Base-by-base conservation (phyloP, 2,113 vertebrate genomes). In the Pelusios castaneus region DNA sequence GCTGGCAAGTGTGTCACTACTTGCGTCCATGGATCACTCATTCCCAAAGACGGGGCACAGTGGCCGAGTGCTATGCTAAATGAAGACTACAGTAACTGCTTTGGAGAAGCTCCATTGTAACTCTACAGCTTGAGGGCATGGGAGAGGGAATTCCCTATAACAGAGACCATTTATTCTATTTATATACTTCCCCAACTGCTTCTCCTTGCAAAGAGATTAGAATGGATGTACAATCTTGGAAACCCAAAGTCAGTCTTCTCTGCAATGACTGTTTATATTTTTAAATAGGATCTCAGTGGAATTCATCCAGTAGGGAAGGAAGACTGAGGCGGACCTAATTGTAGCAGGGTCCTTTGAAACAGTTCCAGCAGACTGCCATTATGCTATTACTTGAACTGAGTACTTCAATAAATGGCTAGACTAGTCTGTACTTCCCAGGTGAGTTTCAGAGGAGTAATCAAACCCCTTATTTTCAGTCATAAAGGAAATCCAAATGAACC, bases 391-490 rank as follows among this genome's bases (percentile, higher is more conserved):
- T 84, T 63, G 81, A 82, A 85, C 56, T 91, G 90, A 22, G 41
- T 89, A 90, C 84, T 31, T 80, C 89, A 88, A 45, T 76, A 94
- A 86, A 95, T 82, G 88, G 67, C 79, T 76, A 24, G 84, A 94
- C 76, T 87, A 94, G 96, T 82, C 67, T 90, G 75, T 19, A 90
- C 93, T 94, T 95, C 93, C 96, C 92, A 93, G 92, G 95, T 96
- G 95, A 96, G 93, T 94, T 96, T 92, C 95, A 96, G 82, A 94
- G 92, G 49, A 84, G 89, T 90, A 95, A 96, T 96, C 89, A 94
- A 52, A 94, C 81, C 89, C 47, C 67, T 94, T 87, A 91, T 94
- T 94, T 91, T 91, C 89, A 91, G 75, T 51, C 78, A 19, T 70
- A 92, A 95, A 84, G 96, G 87, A 93, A 96, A 96, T 95, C 82